Evolutionary conservation across 2,113 vertebrate species (phyloP), one percentile per base, ranked within the genome.

Genomic region (Thamnaconus septentrionalis): DNA sequence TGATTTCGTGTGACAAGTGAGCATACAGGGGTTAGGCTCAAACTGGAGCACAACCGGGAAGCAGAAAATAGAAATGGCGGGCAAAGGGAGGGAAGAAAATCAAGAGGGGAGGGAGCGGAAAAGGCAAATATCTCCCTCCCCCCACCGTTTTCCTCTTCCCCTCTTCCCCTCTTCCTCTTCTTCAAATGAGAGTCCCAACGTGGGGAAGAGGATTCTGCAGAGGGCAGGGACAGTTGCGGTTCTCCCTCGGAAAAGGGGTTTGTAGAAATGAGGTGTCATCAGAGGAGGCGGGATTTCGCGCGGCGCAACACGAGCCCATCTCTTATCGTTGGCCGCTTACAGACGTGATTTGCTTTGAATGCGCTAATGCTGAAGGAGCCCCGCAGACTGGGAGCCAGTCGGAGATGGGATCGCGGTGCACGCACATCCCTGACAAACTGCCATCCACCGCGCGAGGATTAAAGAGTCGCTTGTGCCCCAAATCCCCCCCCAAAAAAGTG

Each of bases 1-100:
- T 96, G 93, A 95, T 96, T 79, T 86, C 88, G 86, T 91, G 84
- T 94, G 95, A 95, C 95, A 96, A 93, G 87, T 95, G 93, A 93
- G 92, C 93, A 93, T 94, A 93, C 91, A 85, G 47, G 91, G 93
- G 90, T 94, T 93, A 90, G 92, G 86, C 90, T 89, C 87, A 93
- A 93, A 92, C 92, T 91, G 85, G 81, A 92, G 91, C 91, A 89
- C 88, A 83, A 90, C 90, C 81, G 89, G 85, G 85, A 92, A 88
- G 76, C 80, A 61, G 69, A 64, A 58, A 65, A 90, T 83, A 76
- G 88, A 90, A 73, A 64, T 82, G 85, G 87, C 51, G 39, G 47
- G 48, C 10, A 11, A n/a, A 11, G 48, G 8, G 48, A 11, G 9
- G 18, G 18, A 31, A 46, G 53, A 43, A 47, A 58, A 56, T 56